Base-by-base conservation (phyloP, 2,888 invertebrate genomes). In the Rotaria sp. region DNA sequence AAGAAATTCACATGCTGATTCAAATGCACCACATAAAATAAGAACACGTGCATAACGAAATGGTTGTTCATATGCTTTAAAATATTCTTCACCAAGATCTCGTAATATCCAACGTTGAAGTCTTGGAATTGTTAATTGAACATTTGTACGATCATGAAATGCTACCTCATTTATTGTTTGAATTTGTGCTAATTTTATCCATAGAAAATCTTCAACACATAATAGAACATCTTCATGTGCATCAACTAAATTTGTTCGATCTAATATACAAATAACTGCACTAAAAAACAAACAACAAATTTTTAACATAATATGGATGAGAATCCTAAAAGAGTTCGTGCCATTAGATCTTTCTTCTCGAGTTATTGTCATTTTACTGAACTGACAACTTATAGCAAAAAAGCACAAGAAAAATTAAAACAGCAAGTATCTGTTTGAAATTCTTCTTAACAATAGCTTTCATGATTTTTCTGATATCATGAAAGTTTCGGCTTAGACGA, bases 61-160 rank as follows among this genome's bases (percentile, higher is more conserved):
- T n/a, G 80, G 80, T n/a, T 80, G 45, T 45, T 80, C 80, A n/a
- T 41, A 80, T 35, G 80, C 80, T 80, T 45, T 80, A n/a, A 80
- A 80, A 80, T 80, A 80, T n/a, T 80, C 80, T 80, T 80, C 80
- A 45, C 80, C 80, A 45, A 80, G 45, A 80, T 80, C 80, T 45
- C 80, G 80, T n/a, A 80, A n/a, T 26, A 80, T 80, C 80, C 80
- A 80, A 45, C 80, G 80, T 80, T 80, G 80, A 45, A 80, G 45
- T 80, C 80, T 24, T 80, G 80, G 45, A 15, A 80, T 80, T 13
- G 80, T 45, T 45, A 80, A 80, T 80, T 80, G 80, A 67, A 67
- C 18, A 67, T 67, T 30, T 38, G 80, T 45, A 80, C 80, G 80
- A 80, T 80, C 80, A 45, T 80, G n/a, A 80, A 80, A n/a, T 45